Evolutionary conservation across 2,113 vertebrate species (phyloP).

Genomic region (Lipotes vexillifer): DNA sequence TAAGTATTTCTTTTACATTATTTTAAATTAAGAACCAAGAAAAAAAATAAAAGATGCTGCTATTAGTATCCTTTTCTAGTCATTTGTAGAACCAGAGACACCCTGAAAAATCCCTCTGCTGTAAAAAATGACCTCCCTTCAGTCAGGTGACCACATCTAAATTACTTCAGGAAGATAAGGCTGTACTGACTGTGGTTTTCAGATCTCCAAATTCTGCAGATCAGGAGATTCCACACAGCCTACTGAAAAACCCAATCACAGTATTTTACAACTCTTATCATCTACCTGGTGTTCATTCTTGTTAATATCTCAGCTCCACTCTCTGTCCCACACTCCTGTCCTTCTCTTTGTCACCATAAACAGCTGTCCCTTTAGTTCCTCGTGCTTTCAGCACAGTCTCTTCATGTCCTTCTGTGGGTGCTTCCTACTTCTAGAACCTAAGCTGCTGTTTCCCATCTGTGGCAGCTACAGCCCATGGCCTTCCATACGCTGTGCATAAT

Average conservation of each 20-base stretch:
- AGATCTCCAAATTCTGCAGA: background rate
- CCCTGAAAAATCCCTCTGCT: background rate
- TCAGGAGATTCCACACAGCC: background rate
- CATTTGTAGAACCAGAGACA: background rate
- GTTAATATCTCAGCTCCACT: background rate
- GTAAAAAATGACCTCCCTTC: background rate
- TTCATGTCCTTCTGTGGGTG: background rate
- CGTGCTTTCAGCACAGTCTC: background rate
- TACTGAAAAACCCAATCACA: background rate
- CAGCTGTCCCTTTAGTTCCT: background rate
- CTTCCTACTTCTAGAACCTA: background rate
- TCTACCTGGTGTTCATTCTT: background rate
- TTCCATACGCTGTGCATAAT: background rate
- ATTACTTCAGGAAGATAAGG: background rate
- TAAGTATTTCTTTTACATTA: background rate
- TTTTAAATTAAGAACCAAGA: constrained; percentile 20
- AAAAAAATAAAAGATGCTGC: background rate
- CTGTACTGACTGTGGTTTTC: background rate
- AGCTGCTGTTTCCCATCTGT: background rate
- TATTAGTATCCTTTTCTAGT: background rate
- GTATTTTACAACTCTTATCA: background rate
- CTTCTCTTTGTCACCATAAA: background rate
- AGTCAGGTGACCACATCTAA: background rate
- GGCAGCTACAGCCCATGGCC: background rate
- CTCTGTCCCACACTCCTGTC: background rate